Base-by-base conservation (phyloP, 2,113 vertebrate genomes). In the Synchiropus splendidus region DNA sequence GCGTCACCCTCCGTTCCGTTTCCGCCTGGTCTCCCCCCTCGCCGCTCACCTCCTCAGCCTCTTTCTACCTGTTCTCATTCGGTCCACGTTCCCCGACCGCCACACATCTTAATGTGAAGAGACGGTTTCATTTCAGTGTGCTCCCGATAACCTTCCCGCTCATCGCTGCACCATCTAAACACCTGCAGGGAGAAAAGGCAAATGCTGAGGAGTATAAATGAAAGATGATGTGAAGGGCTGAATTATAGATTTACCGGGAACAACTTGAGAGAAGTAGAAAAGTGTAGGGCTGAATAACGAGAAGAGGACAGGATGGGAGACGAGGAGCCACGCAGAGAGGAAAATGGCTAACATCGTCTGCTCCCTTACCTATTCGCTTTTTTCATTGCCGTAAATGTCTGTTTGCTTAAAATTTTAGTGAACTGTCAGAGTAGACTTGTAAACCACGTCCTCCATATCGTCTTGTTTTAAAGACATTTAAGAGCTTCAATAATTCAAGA, bases 61-160 rank as follows among this genome's bases (percentile, higher is more conserved):
- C 8, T 27, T 27, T 5, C 42, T 35, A 42, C 36, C 18, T 61
- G 51, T 75, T 62, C 53, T 39, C 57, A 76, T 74, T 74, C 67
- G 3, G 39, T 12, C 47, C 65, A 68, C 56, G 49, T 54, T 57
- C 38, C 46, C 6, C 8, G 15, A 43, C 32, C 21, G 51, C 68
- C 21, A 57, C 56, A 45, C 55, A 56, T 72, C 76, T 63, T 74
- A 78, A 79, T 76, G 72, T 60, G 63, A 76, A 70, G 61, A 70
- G 61, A 79, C 58, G 61, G 59, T 63, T 81, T 58, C 60, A 76
- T 72, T 75, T 69, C 61, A 61, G 48, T 27, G 4, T 27, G 21
- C 21, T 27, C 38, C 48, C 39, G 61, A 64, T 65, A 72, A 75
- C 70, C 60, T 66, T 65, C 56, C 36, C 52, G 63, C 71, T 67